Evolutionary conservation across 1,140 invertebrate genomes (phyloP).

Genomic region (Eurytemora carolleeae): DNA sequence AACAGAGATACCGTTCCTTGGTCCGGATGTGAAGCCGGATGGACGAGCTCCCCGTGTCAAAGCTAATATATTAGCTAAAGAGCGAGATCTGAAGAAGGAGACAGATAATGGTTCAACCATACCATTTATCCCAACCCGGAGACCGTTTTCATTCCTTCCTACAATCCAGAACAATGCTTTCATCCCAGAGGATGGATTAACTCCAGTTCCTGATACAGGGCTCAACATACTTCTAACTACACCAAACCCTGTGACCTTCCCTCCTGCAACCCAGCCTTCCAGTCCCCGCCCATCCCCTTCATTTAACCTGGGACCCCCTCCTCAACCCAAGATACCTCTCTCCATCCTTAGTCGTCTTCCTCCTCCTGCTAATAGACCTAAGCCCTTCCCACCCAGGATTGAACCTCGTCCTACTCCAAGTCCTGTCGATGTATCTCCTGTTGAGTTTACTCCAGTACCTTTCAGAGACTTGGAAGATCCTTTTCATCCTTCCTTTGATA

Average conservation of each 20-base stretch:
- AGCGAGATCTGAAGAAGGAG: not conserved
- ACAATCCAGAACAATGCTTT: not conserved
- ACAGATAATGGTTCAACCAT: not conserved
- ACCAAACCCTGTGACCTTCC: not conserved
- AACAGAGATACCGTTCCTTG: not conserved
- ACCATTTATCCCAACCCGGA: not conserved
- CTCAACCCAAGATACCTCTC: not conserved
- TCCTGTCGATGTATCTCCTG: too few species aligned
- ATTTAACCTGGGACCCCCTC: not conserved
- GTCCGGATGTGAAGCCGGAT: slow-evolving; percentile 12
- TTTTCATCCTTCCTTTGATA: too few species aligned
- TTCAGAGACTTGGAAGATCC: too few species aligned
- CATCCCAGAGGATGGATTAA: too few species aligned
- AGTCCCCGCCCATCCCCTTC: not conserved
- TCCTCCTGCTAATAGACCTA: not conserved
- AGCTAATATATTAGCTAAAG: slow-evolving; percentile 2
- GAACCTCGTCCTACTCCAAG: too few species aligned
- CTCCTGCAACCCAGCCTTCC: not conserved
- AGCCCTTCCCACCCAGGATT: too few species aligned
- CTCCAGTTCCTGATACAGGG: too few species aligned
- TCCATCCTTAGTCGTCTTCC: not conserved
- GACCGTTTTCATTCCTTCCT: not conserved
- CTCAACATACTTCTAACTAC: too few species aligned
- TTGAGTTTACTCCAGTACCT: too few species aligned
- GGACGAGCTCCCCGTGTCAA: slow-evolving; percentile 12